Evolutionary conservation across 2,113 vertebrate species (phyloP).

Genomic region (Paratilapia polleni): DNA sequence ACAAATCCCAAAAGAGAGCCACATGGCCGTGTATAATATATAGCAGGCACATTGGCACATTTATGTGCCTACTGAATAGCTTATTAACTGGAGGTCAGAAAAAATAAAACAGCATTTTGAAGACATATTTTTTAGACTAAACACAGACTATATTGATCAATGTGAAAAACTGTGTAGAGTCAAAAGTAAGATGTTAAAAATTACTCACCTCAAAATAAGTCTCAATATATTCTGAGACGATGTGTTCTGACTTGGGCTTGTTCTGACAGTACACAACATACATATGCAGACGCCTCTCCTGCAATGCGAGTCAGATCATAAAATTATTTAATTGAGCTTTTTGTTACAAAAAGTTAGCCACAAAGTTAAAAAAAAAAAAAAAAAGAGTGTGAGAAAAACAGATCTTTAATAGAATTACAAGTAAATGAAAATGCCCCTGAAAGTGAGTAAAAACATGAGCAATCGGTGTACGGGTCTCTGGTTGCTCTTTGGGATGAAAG

Average conservation of each 20-base stretch:
- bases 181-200: background rate
- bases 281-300: slow-evolving; percentile 94
- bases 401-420: background rate
- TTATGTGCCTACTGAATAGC: slow-evolving; percentile 7
- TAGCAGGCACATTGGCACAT: background rate
- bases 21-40: slow-evolving; percentile 24
- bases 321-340: background rate
- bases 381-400: background rate
- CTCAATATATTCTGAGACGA: slow-evolving; percentile 93
- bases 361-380: background rate
- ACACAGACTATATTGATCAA: background rate
- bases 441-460: background rate
- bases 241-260: slow-evolving; percentile 93
- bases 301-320: slow-evolving; percentile 37
- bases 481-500: slow-evolving; percentile 30
- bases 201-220: slow-evolving; percentile 91
- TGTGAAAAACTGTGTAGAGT: background rate
- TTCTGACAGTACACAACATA: slow-evolving; percentile 97
- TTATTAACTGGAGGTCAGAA: background rate
- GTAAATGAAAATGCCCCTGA: slow-evolving; percentile 5
- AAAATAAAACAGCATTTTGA: background rate
- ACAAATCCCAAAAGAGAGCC: slow-evolving; percentile 6
- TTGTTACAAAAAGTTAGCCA: background rate
- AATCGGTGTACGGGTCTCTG: slow-evolving; percentile 4
- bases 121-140: background rate